Evolutionary conservation across 2,888 invertebrate species (phyloP).

Genomic region (Tipula unca): DNA sequence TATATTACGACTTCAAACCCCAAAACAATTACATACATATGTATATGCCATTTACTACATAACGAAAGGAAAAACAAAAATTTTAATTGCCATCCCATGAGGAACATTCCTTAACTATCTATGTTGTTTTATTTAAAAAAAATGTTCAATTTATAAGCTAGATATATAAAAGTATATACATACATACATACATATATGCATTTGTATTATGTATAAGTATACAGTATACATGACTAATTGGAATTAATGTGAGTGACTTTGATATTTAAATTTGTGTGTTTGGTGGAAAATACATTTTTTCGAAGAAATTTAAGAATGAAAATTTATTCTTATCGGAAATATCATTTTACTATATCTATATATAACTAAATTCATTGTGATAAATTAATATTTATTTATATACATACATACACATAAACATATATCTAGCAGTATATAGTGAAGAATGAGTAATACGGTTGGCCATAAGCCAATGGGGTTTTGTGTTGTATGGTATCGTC

Average conservation of each 20-base stretch:
- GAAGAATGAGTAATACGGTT: neutral
- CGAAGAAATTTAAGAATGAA: neutral
- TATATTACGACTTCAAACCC: neutral
- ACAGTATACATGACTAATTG: neutral
- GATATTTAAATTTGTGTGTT: neutral
- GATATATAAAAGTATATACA: too few relatives aligned
- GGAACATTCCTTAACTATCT: neutral
- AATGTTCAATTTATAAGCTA: too few relatives aligned
- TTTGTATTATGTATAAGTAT: neutral
- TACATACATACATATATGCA: neutral
- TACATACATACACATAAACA: too few relatives aligned
- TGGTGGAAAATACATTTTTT: neutral
- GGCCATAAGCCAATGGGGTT: neutral
- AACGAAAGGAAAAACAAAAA: neutral
- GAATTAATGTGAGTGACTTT: neutral
- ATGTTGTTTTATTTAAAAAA: neutral
- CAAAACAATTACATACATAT: neutral
- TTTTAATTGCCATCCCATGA: neutral
- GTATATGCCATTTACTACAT: neutral
- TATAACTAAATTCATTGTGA: neutral
- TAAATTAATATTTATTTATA: neutral
- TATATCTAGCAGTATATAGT: neutral
- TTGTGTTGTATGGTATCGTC: neutral
- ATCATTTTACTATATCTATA: neutral
- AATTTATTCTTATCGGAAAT: conserved; percentile 8